phyloP scores from a whole-genome alignment of 2,888 invertebrate genomes.

The Prosopocoilus inquinatus region DNA sequence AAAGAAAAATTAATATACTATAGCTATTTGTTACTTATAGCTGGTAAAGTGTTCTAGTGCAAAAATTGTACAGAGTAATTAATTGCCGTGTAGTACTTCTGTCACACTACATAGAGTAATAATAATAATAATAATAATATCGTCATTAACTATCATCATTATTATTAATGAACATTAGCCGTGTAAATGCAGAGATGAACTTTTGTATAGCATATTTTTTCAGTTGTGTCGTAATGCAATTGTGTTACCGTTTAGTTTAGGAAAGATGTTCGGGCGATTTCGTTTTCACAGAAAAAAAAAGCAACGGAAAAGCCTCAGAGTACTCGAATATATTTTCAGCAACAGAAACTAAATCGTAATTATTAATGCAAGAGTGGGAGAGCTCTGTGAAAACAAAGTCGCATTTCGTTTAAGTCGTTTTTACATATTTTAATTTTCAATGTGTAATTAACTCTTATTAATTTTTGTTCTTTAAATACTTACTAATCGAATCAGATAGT shows the following conservation, averaged over 20 bases:
- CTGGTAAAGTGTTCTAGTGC: slow-evolving; percentile 22
- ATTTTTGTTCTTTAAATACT: too few species aligned
- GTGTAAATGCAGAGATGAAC: slow-evolving; percentile 13
- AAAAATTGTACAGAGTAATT: slow-evolving; percentile 21
- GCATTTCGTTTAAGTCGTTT: too few species aligned
- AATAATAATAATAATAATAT: slow-evolving; percentile 12
- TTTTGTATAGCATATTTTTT: slow-evolving; percentile 16
- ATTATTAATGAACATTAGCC: slow-evolving; percentile 12
- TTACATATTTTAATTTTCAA: too few species aligned
- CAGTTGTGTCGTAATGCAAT: slow-evolving; percentile 11
- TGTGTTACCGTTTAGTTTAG: slow-evolving; percentile 12
- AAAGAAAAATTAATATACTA: slow-evolving; percentile 3
- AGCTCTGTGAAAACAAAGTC: too few species aligned
- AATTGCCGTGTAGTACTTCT: slow-evolving; percentile 18
- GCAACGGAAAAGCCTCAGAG: too few species aligned
- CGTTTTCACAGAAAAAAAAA: too few species aligned
- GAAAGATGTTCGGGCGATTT: too few species aligned
- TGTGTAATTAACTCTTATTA: too few species aligned
- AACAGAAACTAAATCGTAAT: too few species aligned
- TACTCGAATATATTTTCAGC: too few species aligned
- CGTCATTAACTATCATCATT: background rate
- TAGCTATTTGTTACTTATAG: slow-evolving; percentile 18
- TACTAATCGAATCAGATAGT: too few species aligned
- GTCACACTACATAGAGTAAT: slow-evolving; percentile 18
- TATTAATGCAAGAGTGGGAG: too few species aligned